Evolutionary conservation across 2,113 vertebrate genomes (phyloP).

Genomic region (Ictalurus furcatus): DNA sequence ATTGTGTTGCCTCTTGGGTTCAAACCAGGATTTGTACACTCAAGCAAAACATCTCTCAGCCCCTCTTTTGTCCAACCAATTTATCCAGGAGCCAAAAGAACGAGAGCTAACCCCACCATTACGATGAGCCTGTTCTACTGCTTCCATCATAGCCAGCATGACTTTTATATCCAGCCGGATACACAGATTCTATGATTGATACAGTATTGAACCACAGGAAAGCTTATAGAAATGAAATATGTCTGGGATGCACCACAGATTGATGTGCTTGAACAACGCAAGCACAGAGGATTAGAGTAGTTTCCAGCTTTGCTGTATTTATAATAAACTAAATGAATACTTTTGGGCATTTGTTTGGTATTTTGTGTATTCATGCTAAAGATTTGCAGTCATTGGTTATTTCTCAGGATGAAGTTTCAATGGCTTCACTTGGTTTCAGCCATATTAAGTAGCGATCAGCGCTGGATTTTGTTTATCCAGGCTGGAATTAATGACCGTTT

Average conservation of each 20-base stretch:
- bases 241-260: neutral
- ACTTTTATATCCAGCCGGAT: constrained; percentile 14
- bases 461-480: constrained; percentile 65
- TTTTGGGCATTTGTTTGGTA: constrained; percentile 24
- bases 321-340: constrained; percentile 33
- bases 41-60: constrained; percentile 57
- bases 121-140: neutral
- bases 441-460: constrained; percentile 66
- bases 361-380: constrained; percentile 12
- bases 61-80: constrained; percentile 48
- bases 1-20: constrained; percentile 45
- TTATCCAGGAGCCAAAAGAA: constrained; percentile 48
- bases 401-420: constrained; percentile 54
- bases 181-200: neutral
- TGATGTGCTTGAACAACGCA: neutral
- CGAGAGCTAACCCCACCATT: constrained; percentile 22
- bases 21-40: constrained; percentile 62
- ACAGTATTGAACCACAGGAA: neutral
- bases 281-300: neutral
- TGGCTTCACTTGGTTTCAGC: constrained; percentile 53
- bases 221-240: constrained; percentile 13
- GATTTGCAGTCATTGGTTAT: constrained; percentile 41
- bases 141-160: neutral
- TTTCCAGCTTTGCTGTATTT: constrained; percentile 34
- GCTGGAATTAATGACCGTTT: constrained; percentile 72